Conservation (phyloP, 53 echinoderm and acorn worm species). For the Hippasteria phrygiana region DNA sequence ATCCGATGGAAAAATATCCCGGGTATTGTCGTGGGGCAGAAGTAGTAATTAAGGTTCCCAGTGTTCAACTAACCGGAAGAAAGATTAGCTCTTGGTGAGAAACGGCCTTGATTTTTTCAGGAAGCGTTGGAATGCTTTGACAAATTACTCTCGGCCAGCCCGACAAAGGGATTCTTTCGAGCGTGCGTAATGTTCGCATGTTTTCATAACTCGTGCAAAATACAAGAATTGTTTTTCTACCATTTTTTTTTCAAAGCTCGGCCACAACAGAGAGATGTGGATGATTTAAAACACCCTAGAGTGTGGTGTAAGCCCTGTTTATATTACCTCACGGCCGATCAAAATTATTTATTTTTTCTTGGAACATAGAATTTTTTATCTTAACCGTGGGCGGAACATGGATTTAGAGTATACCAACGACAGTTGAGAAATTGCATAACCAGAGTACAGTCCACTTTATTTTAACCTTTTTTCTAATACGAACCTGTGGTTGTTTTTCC, state of each 20-base stretch:
- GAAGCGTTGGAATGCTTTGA: not conserved
- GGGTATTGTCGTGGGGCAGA: not conserved
- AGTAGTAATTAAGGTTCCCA: constrained; percentile 20
- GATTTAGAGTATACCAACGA: not conserved
- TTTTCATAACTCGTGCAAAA: constrained; percentile 43
- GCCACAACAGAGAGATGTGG: not conserved
- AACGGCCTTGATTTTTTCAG: not conserved
- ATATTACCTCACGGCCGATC: not conserved
- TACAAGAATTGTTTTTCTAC: not conserved
- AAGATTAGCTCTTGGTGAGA: not conserved
- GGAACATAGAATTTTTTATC: not conserved
- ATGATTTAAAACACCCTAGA: not conserved
- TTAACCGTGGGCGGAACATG: not conserved
- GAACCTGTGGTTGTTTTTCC: not conserved
- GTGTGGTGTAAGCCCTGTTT: not conserved
- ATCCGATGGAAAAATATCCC: constrained; percentile 28
- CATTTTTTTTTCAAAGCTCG: not conserved
- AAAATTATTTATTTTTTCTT: not conserved
- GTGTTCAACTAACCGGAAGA: not conserved
- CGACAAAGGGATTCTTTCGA: not conserved
- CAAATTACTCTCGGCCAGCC: constrained; percentile 18
- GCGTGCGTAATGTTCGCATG: constrained; percentile 45
- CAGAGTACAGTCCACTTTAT: not conserved
- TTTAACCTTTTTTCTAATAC: not conserved
- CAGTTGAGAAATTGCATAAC: not conserved